Evolutionary conservation across 2,888 invertebrate species (phyloP), one percentile per base, ranked within the genome.

Genomic region (Pandemis cinnamomeana): DNA sequence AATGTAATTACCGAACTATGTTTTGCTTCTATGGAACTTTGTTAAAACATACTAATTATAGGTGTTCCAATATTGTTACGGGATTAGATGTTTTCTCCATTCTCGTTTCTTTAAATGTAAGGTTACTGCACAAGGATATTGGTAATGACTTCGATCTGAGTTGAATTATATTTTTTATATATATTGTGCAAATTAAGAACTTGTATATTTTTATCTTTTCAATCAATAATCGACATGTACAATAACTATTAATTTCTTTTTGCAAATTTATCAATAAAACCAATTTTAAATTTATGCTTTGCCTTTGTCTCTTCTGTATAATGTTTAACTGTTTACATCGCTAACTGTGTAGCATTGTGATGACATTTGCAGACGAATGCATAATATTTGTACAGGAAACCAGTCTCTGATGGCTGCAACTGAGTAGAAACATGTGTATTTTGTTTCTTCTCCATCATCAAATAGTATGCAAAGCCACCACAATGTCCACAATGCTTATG

Each of bases 61-160:
- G 92, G 91, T 93, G 92, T 93, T 93, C 92, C 91, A 89, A 90
- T 92, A 92, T 93, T 93, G 92, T 93, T 94, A 92, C 87, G 86
- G 89, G 84, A 91, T 92, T 93, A 93, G 92, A 92, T 91, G 89
- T 92, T 92, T 91, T 90, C 89, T 89, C 88, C 83, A 84, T 87
- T 89, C 84, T 89, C 84, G 85, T 89, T 93, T 92, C 88, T 89
- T 90, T 93, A 89, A 84, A 87, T 86, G 80, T 92, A 93, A 91
- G 90, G 84, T 86, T 88, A 90, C 87, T 92, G 94, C 94, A 93
- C 94, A 94, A 94, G 94, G 94, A 94, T 93, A 93, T 93, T 94
- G 93, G 93, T 92, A 90, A 89, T 84, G 83, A 91, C 89, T 91
- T 91, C 89, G 92, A 93, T 93, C 93, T 92, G 92, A 92, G 93